Percentiles rank a stretch among this genome's conserved stretches.
These are phyloP conservation scores for Leptodactylus fuscus DNA, from an alignment of 2,113 vertebrate species.

Conservation along the genomic window DNA sequence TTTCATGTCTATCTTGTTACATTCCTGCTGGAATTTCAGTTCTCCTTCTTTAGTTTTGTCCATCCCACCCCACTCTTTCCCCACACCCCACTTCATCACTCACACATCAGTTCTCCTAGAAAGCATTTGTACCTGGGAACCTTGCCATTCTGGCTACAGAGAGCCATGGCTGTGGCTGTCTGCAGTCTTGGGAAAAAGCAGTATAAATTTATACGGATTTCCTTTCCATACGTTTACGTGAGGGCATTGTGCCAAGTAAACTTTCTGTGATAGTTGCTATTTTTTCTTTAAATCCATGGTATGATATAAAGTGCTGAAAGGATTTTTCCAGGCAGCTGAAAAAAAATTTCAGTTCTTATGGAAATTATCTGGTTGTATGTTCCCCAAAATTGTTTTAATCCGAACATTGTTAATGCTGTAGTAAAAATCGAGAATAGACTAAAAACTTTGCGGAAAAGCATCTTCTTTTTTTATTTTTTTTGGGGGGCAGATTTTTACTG, in stretches of 20 bases:
- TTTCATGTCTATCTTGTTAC: conserved; percentile 46
- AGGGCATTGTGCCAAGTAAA: not conserved
- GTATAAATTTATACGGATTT: conserved; percentile 6
- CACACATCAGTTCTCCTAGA: conserved; percentile 50
- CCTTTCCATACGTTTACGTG: not conserved
- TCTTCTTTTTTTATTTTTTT: too few relatives aligned
- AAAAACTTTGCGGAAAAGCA: too few relatives aligned
- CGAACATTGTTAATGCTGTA: too few relatives aligned
- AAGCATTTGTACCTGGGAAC: conserved; percentile 41
- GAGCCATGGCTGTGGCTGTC: conserved; percentile 3
- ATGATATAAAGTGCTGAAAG: not conserved
- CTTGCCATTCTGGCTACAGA: conserved; percentile 37
- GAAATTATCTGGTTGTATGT: not conserved
- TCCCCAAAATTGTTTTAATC: not conserved
- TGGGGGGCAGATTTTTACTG: too few relatives aligned
- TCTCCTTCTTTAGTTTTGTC: not conserved
- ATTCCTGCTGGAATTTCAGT: conserved; percentile 37
- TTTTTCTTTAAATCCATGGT: not conserved
- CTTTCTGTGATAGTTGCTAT: not conserved
- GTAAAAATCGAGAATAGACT: too few relatives aligned
- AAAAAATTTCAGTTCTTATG: not conserved
- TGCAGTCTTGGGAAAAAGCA: conserved; percentile 29
- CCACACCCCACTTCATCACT: conserved; percentile 39
- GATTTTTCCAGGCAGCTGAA: not conserved
- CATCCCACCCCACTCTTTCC: not conserved